Conservation (phyloP, 1,140 invertebrate genomes). For the Procambarus clarkii region DNA sequence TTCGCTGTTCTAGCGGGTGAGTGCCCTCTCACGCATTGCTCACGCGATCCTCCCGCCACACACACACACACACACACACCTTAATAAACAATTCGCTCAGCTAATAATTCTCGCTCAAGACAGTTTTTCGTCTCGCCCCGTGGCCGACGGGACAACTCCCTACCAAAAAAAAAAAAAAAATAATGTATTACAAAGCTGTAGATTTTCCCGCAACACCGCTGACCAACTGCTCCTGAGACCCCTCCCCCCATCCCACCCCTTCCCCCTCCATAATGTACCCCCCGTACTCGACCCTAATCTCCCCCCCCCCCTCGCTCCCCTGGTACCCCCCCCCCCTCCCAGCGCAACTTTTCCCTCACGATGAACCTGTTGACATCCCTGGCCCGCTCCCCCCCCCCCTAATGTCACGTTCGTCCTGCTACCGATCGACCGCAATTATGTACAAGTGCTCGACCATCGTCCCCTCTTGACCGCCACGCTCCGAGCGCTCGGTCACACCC, state of each 20-base stretch:
- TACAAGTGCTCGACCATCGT: not conserved
- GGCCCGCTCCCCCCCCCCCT: conserved; percentile 9
- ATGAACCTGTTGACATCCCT: conserved; percentile 32
- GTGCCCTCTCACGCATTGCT: conserved; percentile 53
- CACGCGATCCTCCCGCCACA: conserved; percentile 43
- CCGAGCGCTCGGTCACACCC: conserved; percentile 12
- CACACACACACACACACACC: conserved; percentile 46
- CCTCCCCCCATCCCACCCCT: too few relatives aligned
- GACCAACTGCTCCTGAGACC: conserved; percentile 1
- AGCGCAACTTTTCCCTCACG: conserved; percentile 11
- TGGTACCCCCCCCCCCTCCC: not conserved
- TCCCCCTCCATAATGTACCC: too few relatives aligned
- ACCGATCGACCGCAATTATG: conserved; percentile 36
- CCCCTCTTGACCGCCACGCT: not conserved
- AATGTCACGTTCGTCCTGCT: conserved; percentile 29
- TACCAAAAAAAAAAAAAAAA: not conserved
- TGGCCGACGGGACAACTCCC: not conserved
- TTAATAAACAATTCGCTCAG: conserved; percentile 29
- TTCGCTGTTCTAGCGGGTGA: conserved; percentile 62
- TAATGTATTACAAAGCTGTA: not conserved
- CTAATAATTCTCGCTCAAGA: not conserved
- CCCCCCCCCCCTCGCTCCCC: not conserved
- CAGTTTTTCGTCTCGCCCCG: not conserved
- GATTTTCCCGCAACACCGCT: not conserved
- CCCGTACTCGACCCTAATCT: not conserved